Conservation (phyloP, 2,888 invertebrate species). For the Coremacera marginata region DNA sequence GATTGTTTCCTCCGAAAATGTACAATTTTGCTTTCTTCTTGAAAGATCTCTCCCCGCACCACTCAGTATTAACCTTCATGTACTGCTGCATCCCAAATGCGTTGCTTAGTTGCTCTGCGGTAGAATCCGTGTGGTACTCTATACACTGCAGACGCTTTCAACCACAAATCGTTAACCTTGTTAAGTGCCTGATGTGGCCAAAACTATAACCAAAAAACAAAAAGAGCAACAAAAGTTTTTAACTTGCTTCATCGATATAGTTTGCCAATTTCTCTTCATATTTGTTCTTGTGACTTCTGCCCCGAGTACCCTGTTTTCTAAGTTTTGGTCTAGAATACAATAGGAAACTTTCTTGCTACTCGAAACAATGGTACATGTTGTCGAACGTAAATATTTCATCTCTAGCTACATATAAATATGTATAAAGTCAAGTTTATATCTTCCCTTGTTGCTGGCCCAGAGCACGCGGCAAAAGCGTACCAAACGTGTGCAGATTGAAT, state of each 20-base stretch:
- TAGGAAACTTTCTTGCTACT: constrained; percentile 14
- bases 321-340: background rate
- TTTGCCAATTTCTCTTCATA: constrained; percentile 24
- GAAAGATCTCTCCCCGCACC: background rate
- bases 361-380: constrained; percentile 12
- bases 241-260: background rate
- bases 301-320: background rate
- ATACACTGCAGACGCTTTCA: constrained; percentile 33
- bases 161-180: constrained; percentile 62
- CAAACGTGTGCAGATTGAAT: constrained; percentile 26
- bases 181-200: constrained; percentile 50
- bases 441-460: background rate
- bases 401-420: background rate
- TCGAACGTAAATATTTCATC: background rate
- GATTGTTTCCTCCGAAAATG: constrained; percentile 53
- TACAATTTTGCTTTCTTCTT: constrained; percentile 50
- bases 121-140: constrained; percentile 2
- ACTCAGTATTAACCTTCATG: too few relatives aligned
- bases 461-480: constrained; percentile 39
- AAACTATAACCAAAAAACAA: background rate
- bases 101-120: constrained; percentile 51
- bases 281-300: constrained; percentile 17
- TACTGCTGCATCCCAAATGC: background rate
- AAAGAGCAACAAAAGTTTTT: background rate
- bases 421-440: background rate